Percentiles rank a stretch among this genome's conserved stretches.
Conservation (phyloP, 2,113 vertebrate genomes). For the Hiodon alosoides region DNA sequence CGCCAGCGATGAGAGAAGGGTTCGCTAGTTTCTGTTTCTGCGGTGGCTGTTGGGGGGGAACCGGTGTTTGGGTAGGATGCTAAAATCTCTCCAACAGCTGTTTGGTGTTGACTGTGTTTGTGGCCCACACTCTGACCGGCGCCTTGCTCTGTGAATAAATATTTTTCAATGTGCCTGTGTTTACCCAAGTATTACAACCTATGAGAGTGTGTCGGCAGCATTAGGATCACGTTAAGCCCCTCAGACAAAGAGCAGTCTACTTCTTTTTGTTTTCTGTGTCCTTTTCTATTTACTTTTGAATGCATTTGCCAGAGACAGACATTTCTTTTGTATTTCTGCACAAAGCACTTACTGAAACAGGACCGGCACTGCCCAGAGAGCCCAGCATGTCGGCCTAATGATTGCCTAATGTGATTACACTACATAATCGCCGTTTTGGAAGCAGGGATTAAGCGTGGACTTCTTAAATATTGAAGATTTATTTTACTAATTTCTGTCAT, state of each 20-base stretch:
- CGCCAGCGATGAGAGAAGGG: too few species aligned
- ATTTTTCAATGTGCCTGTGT: constrained; percentile 51
- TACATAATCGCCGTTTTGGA: constrained; percentile 35
- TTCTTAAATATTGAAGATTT: too few species aligned
- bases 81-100: constrained; percentile 35
- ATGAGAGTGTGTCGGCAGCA: constrained; percentile 34
- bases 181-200: constrained; percentile 41
- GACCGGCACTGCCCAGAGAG: constrained; percentile 23
- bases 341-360: constrained; percentile 56
- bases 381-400: background rate
- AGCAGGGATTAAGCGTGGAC: background rate
- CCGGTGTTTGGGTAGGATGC: background rate
- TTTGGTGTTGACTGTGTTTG: constrained; percentile 36
- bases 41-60: background rate
- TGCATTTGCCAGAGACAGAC: constrained; percentile 29
- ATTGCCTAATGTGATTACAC: constrained; percentile 22
- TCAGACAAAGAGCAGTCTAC: constrained; percentile 39
- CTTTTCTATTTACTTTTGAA: constrained; percentile 31
- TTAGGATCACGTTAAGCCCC: constrained; percentile 31
- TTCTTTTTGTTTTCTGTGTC: constrained; percentile 16
- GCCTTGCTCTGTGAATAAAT: constrained; percentile 28
- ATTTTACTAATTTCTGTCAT: too few species aligned
- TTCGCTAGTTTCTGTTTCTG: too few species aligned
- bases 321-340: constrained; percentile 44
- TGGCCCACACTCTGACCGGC: constrained; percentile 18